A percentile compares a stretch with the other conserved stretches of the same genome.
These are phyloP conservation scores for Salvator merianae DNA, from an alignment of 2,113 vertebrate genomes.

Conservation along the genomic window DNA sequence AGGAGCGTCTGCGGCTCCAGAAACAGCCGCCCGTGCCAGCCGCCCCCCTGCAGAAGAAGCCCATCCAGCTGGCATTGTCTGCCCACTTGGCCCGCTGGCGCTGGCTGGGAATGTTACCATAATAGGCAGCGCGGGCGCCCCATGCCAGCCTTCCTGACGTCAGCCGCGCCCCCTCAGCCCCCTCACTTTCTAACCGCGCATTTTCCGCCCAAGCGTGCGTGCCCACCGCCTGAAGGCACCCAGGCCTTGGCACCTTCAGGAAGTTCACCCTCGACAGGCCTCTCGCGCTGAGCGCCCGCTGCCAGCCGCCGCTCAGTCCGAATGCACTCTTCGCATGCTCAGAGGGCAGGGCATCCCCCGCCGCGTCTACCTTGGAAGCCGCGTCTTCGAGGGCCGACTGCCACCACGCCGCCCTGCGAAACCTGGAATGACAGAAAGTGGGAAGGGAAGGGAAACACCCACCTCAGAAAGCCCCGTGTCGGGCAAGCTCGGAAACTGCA, in stretches of 20 bases:
- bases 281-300: no score
- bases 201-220: no score
- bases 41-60: neutral
- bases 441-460: constrained; percentile 29
- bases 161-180: neutral
- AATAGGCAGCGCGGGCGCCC: constrained; percentile 14
- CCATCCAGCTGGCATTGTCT: neutral
- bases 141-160: neutral
- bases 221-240: no score
- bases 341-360: no score
- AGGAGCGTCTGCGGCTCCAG: neutral
- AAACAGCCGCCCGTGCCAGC: neutral
- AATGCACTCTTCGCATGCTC: no score
- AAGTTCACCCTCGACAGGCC: no score
- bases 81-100: neutral
- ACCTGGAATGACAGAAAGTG: no score
- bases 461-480: constrained; percentile 81
- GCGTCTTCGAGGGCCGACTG: no score
- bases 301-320: no score
- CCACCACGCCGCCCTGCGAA: no score
- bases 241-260: no score
- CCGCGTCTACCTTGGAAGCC: no score
- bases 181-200: neutral
- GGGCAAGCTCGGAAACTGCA: constrained; percentile 46
- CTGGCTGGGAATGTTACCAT: constrained; percentile 19